Conservation (phyloP, 64 coral and sea anemone genomes). For the Dendrophyllia cribrosa region DNA sequence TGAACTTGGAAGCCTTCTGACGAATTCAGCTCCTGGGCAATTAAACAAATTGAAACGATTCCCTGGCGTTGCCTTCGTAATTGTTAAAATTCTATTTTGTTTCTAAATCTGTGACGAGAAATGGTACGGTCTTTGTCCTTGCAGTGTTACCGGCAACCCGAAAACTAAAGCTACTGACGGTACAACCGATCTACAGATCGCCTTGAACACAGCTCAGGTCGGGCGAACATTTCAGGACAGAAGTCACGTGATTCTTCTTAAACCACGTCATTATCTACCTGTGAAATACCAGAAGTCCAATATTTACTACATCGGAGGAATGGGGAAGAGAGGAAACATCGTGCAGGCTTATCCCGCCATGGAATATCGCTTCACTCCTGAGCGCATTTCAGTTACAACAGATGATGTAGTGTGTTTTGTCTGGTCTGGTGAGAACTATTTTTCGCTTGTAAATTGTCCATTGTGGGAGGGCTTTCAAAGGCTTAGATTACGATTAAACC, state of each 20-base stretch:
- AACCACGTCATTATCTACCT: constrained; percentile 2
- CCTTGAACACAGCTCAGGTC: constrained; percentile 52
- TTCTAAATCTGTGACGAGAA: too few relatives aligned
- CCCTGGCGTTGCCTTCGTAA: too few relatives aligned
- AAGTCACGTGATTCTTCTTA: constrained; percentile 64
- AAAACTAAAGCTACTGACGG: constrained; percentile 47
- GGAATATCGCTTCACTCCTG: constrained; percentile 67
- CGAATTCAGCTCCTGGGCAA: too few relatives aligned
- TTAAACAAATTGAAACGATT: too few relatives aligned
- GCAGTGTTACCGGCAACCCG: constrained; percentile 32
- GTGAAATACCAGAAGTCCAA: constrained; percentile 35
- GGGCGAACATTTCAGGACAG: constrained; percentile 59
- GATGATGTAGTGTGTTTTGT: constrained; percentile 61
- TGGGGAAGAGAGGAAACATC: constrained; percentile 72
- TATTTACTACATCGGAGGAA: constrained; percentile 59
- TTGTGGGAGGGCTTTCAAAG: too few relatives aligned
- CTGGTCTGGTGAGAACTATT: constrained; percentile 38
- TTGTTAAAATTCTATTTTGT: too few relatives aligned
- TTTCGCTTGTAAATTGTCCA: background rate
- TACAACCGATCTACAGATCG: constrained; percentile 45
- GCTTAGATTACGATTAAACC: too few relatives aligned
- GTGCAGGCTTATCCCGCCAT: constrained; percentile 68
- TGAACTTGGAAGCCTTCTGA: too few relatives aligned
- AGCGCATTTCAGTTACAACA: constrained; percentile 45
- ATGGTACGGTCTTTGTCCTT: background rate